Conservation (phyloP, 2,888 invertebrate genomes). For the Ochropacha duplaris region DNA sequence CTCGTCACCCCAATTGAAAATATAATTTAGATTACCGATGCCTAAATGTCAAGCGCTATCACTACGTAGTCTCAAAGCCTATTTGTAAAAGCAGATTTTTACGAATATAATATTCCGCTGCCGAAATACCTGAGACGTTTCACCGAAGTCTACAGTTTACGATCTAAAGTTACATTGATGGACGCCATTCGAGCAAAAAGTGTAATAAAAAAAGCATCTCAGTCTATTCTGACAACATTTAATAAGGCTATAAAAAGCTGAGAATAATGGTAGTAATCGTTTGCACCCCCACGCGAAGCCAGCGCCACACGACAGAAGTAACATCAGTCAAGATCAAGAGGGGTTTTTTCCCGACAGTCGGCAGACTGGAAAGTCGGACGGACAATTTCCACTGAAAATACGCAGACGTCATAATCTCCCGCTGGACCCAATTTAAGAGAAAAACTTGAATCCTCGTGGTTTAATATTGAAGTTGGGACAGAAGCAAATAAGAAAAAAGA, state of each 20-base stretch:
- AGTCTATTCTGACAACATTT: conserved; percentile 15
- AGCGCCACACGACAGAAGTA: conserved; percentile 13
- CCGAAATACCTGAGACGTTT: background rate
- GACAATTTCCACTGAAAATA: conserved; percentile 15
- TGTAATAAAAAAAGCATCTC: conserved; percentile 1
- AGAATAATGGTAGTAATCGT: conserved; percentile 32
- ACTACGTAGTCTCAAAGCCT: too few species aligned
- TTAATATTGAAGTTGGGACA: background rate
- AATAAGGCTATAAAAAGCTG: conserved; percentile 25
- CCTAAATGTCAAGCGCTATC: too few species aligned
- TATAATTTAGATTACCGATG: too few species aligned
- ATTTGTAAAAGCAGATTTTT: too few species aligned
- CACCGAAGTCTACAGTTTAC: background rate
- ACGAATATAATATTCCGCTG: background rate
- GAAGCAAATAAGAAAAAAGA: background rate
- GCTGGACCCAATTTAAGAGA: background rate
- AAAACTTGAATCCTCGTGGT: background rate
- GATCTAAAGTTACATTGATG: background rate
- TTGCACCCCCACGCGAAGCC: conserved; percentile 15
- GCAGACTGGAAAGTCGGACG: conserved; percentile 16
- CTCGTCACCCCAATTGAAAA: too few species aligned
- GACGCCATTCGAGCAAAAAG: background rate
- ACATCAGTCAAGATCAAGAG: conserved; percentile 45
- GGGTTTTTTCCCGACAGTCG: conserved; percentile 33
- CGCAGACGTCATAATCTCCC: conserved; percentile 10